phyloP scores from a whole-genome alignment of 2,888 invertebrate species.

The Tanytarsus gracilentus region DNA sequence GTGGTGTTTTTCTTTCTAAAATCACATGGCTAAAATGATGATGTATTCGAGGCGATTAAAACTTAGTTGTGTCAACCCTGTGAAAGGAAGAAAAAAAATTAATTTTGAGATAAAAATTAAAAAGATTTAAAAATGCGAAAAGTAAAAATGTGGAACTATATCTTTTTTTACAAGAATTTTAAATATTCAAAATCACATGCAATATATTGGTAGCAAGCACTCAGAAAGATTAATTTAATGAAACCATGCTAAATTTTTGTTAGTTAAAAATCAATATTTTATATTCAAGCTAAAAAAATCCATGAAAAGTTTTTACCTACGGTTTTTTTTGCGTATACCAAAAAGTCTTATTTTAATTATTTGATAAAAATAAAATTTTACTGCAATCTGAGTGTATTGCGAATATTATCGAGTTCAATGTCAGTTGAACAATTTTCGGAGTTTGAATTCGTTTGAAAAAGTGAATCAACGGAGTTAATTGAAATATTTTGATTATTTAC shows the following conservation, averaged over 20 bases:
- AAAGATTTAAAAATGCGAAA: neutral
- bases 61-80: conserved; percentile 1
- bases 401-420: conserved; percentile 33
- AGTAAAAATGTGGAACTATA: neutral
- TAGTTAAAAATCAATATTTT: too few species aligned
- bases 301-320: neutral
- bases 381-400: conserved; percentile 20
- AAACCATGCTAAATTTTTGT: too few species aligned
- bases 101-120: neutral
- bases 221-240: neutral
- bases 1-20: too few species aligned
- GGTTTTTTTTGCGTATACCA: too few species aligned
- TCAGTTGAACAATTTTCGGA: conserved; percentile 39
- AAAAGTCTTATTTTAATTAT: too few species aligned
- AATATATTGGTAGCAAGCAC: too few species aligned
- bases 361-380: neutral
- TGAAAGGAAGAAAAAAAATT: neutral
- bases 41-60: conserved; percentile 5
- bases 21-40: conserved; percentile 21
- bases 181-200: too few species aligned
- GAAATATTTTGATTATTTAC: conserved; percentile 41
- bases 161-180: too few species aligned
- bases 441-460: conserved; percentile 39
- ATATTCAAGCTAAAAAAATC: neutral
- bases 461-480: conserved; percentile 43